Base-by-base conservation (phyloP, 2,888 invertebrate species). In the Acrobeloides nanus region DNA sequence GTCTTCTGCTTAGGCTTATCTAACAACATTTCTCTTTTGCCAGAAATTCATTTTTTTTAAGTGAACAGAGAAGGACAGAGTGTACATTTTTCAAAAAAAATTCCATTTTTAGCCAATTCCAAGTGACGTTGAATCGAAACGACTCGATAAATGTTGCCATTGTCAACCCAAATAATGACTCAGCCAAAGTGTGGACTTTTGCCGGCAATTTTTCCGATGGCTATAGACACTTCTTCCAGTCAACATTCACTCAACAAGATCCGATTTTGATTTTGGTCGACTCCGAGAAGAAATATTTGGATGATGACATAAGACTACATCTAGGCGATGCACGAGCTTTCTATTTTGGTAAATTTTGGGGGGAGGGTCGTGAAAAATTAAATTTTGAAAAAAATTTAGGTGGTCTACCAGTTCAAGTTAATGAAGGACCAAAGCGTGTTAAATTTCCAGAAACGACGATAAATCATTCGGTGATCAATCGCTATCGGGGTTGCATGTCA, bases 171-270 rank as follows among this genome's bases (percentile, higher is more conserved):
- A 42, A 51, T 35, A 17, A 51, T 1, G 55, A 35, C 21, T n/a
- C 24, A 4, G 21, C 31, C 21, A 26, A 58, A 41, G 55, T 57
- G 8, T 37, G 53, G 8, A 59, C 55, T 18, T 60, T 66, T 48
- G 46, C 48, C 24, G 63, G 62, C 8, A 61, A 62, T 35, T 68
- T 64, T 38, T 42, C 60, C 7, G 65, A 68, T 46, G 66, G 63
- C 6, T 59, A 53, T 38, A 51, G 66, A 2, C 67, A 68, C 48
- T 65, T 64, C 41, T 50, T 66, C 15, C 61, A 64, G n/a, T 52
- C 50, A 3, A 55, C 55, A 20, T 64, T 62, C 25, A 48, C 45
- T 29, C 46, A 39, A 27, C 40, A 47, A 3, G 29, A 32, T 17
- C 53, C 57, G 8, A 56, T 55, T 8, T 52, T 53, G 1, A 50